These are phyloP conservation scores for Ceratina australensis DNA, from an alignment of 1,140 invertebrate genomes.

Conservation along the genomic window DNA sequence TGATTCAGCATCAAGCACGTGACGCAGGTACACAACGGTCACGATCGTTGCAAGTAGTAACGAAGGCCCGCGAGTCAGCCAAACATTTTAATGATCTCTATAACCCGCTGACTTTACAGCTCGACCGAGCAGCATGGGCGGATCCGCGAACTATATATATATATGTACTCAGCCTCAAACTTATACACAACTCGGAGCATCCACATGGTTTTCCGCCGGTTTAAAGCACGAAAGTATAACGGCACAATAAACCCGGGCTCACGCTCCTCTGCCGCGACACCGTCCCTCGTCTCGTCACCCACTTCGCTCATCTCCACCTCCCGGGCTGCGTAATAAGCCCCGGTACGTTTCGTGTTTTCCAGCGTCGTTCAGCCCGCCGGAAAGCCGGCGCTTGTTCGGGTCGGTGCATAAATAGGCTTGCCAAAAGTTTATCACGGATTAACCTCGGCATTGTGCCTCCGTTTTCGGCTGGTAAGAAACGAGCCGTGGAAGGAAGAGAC, in stretches of 20 bases:
- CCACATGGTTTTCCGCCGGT: background rate
- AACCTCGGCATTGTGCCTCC: constrained; percentile 29
- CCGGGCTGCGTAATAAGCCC: constrained; percentile 8
- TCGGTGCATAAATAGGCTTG: constrained; percentile 47
- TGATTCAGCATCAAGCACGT: no score
- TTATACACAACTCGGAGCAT: background rate
- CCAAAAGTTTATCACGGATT: constrained; percentile 49
- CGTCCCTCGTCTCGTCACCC: constrained; percentile 21
- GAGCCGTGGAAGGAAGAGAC: constrained; percentile 3
- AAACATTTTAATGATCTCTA: constrained; percentile 43
- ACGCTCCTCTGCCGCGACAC: background rate
- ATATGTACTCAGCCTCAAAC: background rate
- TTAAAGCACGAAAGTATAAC: constrained; percentile 31
- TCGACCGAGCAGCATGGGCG: background rate
- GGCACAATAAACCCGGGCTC: constrained; percentile 24
- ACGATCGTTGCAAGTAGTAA: constrained; percentile 26
- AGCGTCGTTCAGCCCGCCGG: background rate
- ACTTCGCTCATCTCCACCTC: background rate
- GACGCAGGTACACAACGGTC: constrained; percentile 17
- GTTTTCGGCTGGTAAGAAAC: constrained; percentile 34
- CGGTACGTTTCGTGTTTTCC: background rate
- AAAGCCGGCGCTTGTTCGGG: background rate
- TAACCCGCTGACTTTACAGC: constrained; percentile 38
- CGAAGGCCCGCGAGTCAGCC: constrained; percentile 25
- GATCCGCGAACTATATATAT: background rate